These are phyloP conservation scores for Upupa epops DNA, from an alignment of 2,113 vertebrate species.

Conservation along the genomic window DNA sequence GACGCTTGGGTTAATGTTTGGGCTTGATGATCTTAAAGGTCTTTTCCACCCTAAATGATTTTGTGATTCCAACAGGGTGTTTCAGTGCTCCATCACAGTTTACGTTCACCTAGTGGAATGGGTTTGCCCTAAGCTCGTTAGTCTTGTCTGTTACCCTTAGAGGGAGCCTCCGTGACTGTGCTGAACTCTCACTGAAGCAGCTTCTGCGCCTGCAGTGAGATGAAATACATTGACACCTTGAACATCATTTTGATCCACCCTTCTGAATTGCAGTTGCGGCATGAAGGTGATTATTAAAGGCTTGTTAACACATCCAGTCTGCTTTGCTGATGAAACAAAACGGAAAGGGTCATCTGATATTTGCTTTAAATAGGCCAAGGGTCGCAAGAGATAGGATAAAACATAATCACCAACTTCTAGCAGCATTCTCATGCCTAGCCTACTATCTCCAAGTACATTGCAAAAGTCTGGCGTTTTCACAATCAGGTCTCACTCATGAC, in stretches of 20 bases:
- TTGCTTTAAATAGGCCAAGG: not conserved
- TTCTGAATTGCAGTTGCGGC: not conserved
- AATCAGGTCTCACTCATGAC: not conserved
- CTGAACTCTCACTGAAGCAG: not conserved
- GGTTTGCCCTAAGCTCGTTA: not conserved
- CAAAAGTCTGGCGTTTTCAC: slow-evolving; percentile 38
- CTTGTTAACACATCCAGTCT: not conserved
- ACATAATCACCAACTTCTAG: not conserved
- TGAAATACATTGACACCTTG: not conserved
- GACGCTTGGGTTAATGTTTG: no score
- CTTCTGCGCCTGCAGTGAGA: not conserved
- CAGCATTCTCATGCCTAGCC: not conserved
- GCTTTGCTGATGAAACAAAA: slow-evolving; percentile 18
- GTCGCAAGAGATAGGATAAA: slow-evolving; percentile 29
- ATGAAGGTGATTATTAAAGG: slow-evolving; percentile 33
- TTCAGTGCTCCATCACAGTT: not conserved
- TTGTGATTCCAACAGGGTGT: not conserved
- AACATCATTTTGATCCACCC: not conserved
- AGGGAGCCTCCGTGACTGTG: not conserved
- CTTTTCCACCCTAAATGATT: no score
- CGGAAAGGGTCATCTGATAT: not conserved
- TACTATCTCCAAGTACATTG: slow-evolving; percentile 7
- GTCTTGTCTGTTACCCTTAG: not conserved
- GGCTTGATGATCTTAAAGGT: no score
- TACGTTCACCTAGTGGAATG: not conserved